These are phyloP conservation scores for Myathropa florea DNA, from an alignment of 2,888 invertebrate genomes.

Conservation along the genomic window DNA sequence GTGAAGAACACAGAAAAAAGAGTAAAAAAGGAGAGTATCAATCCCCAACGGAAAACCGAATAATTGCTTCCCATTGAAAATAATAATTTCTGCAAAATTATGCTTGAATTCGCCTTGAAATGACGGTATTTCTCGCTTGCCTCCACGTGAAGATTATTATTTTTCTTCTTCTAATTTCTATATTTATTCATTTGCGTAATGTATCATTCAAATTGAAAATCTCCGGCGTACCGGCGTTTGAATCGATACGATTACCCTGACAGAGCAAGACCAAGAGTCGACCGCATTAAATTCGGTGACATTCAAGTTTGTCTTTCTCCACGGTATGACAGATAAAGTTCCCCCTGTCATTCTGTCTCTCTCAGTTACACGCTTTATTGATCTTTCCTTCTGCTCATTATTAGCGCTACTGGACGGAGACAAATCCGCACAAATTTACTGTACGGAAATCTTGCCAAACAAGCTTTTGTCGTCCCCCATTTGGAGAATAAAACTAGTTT, in stretches of 20 bases:
- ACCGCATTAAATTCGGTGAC: slow-evolving; percentile 18
- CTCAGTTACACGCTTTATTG: background rate
- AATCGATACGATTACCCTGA: background rate
- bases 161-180: slow-evolving; percentile 3
- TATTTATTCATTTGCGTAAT: slow-evolving; percentile 25
- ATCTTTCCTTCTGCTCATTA: background rate
- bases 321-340: slow-evolving; percentile 11
- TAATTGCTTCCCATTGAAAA: slow-evolving; percentile 30
- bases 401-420: background rate
- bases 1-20: background rate
- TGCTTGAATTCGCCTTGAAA: slow-evolving; percentile 22
- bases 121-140: background rate
- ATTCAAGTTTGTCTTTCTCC: slow-evolving; percentile 16
- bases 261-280: background rate
- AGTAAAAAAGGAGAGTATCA: background rate
- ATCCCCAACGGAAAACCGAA: background rate
- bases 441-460: slow-evolving; percentile 31
- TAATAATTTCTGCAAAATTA: slow-evolving; percentile 12
- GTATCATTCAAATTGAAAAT: slow-evolving; percentile 4
- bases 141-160: background rate
- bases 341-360: background rate
- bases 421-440: background rate
- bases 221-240: background rate
- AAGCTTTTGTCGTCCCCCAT: slow-evolving; percentile 1
- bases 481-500: slow-evolving; percentile 22